A percentile compares a stretch with the other conserved stretches of the same genome.
Evolutionary conservation across 1,140 invertebrate species (phyloP).

Genomic region (Mya arenaria): DNA sequence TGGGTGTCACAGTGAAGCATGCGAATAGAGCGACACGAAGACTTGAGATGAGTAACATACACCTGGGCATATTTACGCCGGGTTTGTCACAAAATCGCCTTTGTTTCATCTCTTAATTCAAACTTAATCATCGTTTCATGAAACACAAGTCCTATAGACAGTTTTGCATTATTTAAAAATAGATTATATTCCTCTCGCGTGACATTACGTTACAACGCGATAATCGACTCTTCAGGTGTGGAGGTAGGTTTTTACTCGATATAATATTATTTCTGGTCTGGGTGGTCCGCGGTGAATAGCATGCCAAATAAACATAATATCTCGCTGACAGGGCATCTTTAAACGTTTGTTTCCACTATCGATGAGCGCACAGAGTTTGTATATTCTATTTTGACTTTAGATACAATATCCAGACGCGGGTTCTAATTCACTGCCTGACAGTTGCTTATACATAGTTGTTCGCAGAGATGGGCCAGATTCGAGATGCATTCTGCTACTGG

Average conservation of each 20-base stretch:
- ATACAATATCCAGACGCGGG: constrained; percentile 38
- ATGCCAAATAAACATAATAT: constrained; percentile 31
- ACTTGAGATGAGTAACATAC: too few relatives aligned
- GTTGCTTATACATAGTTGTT: constrained; percentile 25
- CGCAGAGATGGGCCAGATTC: neutral
- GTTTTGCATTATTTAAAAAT: neutral
- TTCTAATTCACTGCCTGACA: constrained; percentile 47
- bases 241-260: constrained; percentile 17
- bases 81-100: neutral
- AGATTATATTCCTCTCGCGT: constrained; percentile 37
- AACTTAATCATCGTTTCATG: neutral
- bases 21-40: too few relatives aligned
- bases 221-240: constrained; percentile 52
- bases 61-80: neutral
- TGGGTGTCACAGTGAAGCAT: too few relatives aligned
- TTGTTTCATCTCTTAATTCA: neutral
- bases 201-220: constrained; percentile 50
- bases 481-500: neutral
- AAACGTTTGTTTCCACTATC: constrained; percentile 3
- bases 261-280: constrained; percentile 44
- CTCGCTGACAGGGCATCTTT: constrained; percentile 31
- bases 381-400: constrained; percentile 46
- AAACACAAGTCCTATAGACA: neutral
- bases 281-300: constrained; percentile 40
- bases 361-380: neutral